Conservation (phyloP, 92 coral and sea anemone genomes). For the Desmophyllum pertusum region DNA sequence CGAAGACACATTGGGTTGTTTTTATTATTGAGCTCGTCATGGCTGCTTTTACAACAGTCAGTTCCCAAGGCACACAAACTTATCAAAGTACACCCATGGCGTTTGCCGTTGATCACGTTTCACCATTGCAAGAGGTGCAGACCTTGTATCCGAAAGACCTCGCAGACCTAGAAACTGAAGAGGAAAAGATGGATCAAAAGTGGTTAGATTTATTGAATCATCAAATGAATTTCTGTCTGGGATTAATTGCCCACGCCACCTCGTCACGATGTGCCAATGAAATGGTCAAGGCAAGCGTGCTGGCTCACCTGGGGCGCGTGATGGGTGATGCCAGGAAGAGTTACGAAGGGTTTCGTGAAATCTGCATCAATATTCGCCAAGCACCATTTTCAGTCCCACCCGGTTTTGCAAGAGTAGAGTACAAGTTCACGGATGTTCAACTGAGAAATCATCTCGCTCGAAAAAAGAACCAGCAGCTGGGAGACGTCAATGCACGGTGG, state of each 20-base stretch:
- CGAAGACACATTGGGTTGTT: too few relatives aligned
- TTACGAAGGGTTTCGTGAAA: constrained; percentile 2
- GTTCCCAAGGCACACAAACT: neutral
- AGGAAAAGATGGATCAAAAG: constrained; percentile 1
- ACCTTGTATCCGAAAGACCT: too few relatives aligned
- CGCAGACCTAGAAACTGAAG: neutral
- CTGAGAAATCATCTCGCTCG: constrained; percentile 1
- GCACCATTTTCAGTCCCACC: neutral
- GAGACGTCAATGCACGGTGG: neutral
- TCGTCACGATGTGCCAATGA: constrained; percentile 1
- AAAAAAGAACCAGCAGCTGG: neutral
- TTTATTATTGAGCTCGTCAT: neutral
- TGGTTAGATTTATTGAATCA: neutral
- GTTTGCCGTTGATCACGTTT: neutral
- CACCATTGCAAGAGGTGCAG: neutral
- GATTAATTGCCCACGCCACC: neutral
- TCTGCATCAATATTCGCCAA: constrained; percentile 6
- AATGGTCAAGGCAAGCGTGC: neutral
- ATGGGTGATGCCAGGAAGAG: neutral
- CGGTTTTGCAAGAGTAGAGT: neutral
- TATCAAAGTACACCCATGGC: constrained; percentile 6
- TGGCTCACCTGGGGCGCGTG: neutral
- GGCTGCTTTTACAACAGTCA: neutral
- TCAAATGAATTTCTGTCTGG: constrained; percentile 4
- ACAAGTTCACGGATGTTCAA: too few relatives aligned